phyloP scores from a whole-genome alignment of 2,113 vertebrate genomes.

The Pionites leucogaster region DNA sequence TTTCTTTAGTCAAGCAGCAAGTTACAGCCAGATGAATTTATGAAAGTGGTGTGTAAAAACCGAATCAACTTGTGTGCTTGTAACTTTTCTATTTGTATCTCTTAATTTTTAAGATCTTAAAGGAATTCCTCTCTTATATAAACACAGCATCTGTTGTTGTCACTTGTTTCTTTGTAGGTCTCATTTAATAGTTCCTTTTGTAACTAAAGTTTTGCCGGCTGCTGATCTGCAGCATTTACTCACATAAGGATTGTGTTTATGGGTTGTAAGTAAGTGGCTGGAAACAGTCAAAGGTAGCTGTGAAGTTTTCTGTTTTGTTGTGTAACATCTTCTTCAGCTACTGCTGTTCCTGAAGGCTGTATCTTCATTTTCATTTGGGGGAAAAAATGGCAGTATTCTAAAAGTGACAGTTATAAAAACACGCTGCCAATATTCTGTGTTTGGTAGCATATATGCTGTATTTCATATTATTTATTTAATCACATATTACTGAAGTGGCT shows the following conservation, averaged over 20 bases:
- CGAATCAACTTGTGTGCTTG: not conserved
- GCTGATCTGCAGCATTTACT: not conserved
- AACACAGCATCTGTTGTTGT: not conserved
- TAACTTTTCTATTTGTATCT: not conserved
- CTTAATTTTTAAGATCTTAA: not conserved
- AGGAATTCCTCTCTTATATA: not conserved
- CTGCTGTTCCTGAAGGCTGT: not conserved
- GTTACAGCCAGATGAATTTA: not conserved
- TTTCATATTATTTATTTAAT: not conserved
- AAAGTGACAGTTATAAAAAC: not conserved
- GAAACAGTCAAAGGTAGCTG: not conserved
- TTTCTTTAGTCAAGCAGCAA: not conserved
- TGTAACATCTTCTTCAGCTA: not conserved
- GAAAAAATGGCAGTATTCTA: not conserved
- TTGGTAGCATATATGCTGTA: not conserved
- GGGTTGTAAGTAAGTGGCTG: not conserved
- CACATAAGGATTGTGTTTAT: not conserved
- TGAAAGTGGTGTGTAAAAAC: not conserved
- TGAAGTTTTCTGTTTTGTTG: not conserved
- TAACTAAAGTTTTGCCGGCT: not conserved
- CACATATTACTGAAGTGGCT: not conserved
- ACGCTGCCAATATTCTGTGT: not conserved
- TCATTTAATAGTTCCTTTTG: not conserved
- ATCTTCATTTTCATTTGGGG: not conserved
- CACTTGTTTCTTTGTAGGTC: not conserved